Conservation (phyloP, 2,113 vertebrate genomes). For the Ciconia boyciana region DNA sequence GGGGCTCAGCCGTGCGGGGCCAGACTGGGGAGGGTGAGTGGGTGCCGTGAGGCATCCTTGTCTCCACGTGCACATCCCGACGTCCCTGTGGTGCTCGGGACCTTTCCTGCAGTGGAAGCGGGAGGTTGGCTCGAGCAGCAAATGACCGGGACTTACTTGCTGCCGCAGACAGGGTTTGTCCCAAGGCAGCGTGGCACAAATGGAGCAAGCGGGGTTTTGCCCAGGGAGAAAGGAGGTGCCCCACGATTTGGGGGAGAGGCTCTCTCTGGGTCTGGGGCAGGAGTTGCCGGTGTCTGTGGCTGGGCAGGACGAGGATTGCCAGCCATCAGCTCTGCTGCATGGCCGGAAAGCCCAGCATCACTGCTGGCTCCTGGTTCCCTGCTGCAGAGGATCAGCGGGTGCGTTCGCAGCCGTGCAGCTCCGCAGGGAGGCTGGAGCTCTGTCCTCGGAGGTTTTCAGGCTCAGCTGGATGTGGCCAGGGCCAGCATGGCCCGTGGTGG, state of each 20-base stretch:
- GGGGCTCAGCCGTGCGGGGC: not conserved
- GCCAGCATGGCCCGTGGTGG: not conserved
- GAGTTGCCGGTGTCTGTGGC: not conserved
- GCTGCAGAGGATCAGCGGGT: fast-evolving
- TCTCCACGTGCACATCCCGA: not conserved
- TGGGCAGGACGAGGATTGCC: not conserved
- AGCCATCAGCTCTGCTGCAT: not conserved
- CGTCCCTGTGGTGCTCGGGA: not conserved
- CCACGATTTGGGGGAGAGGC: fast-evolving
- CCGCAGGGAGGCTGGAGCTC: not conserved
- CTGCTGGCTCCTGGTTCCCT: fast-evolving
- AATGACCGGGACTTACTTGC: fast-evolving
- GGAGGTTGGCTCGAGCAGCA: not conserved
- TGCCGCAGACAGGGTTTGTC: fast-evolving
- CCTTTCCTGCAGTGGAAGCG: not conserved
- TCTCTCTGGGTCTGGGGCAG: not conserved
- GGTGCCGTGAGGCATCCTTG: not conserved
- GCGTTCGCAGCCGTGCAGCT: fast-evolving
- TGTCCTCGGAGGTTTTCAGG: fast-evolving
- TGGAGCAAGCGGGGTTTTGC: not conserved
- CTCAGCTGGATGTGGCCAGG: not conserved
- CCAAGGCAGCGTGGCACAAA: fast-evolving
- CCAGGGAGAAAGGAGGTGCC: not conserved
- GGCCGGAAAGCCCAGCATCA: not conserved
- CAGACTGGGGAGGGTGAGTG: not conserved